Evolutionary conservation across 1,140 invertebrate genomes (phyloP), one percentile per base, ranked within the genome.

Genomic region (Cotesia vestalis): DNA sequence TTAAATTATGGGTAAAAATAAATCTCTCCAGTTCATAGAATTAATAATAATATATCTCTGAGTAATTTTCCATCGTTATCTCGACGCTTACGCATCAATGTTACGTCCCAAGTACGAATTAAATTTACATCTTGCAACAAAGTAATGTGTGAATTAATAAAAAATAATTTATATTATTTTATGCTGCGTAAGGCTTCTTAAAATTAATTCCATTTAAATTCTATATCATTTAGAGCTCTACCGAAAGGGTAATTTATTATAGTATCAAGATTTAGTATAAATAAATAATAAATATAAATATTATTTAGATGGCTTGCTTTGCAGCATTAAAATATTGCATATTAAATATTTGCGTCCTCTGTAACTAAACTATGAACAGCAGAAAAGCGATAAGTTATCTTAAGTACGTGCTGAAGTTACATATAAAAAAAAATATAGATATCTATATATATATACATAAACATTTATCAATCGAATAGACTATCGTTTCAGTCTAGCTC

Each of bases 331-430:
- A 46, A 46, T 6, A 46, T 46, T 27, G 14, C 14, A 59, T 17
- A 17, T 17, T 57, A 57, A 57, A 17, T 57, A 17, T 57, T 17
- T 11, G 11, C 40, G 40, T 46, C 5, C 62, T 64, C 62, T 40
- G n/a, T 64, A 14, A 35, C 12, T 35, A 64, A 14, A 35, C 12
- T 35, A 64, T 57, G 8, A 57, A n/a, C 53, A 20, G 53, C 17
- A 46, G 11, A 36, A 14, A 40, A n/a, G 38, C 35, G 62, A 64
- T 64, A 64, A n/a, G 36, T 64, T 64, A 64, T 64, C 62, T 64
- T 4, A 38, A 46, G 6, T 36, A 36, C 20, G 11, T 36, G 60
- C 20, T 9, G 34, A 38, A 34, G 17, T 38, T n/a, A 14, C 2
- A 40, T 12, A 64, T 27, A 27, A 27, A 27, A 27, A 20, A 5